Evolutionary conservation across 1,140 invertebrate species (phyloP).

Genomic region (Trachymyrmex septentrionalis): DNA sequence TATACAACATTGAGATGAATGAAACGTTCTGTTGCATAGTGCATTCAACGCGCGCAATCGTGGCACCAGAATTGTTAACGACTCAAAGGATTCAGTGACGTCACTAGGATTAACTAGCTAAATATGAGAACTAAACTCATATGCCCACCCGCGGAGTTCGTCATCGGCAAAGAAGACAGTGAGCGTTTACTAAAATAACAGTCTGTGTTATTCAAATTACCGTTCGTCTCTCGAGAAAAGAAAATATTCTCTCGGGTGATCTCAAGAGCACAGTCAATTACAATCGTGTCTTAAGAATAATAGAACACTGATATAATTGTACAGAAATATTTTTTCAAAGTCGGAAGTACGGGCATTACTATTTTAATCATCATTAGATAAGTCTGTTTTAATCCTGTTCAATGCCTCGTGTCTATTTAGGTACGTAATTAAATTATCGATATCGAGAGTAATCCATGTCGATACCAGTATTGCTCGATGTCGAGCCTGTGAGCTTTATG

Average conservation of each 20-base stretch:
- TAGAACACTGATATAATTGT: conserved; percentile 35
- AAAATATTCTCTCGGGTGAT: conserved; percentile 37
- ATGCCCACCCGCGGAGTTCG: conserved; percentile 77
- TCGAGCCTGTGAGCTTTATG: conserved; percentile 35
- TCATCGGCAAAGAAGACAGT: not conserved
- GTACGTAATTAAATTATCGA: conserved; percentile 5
- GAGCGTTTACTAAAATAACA: conserved; percentile 81
- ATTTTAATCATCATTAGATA: not conserved
- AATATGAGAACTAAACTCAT: conserved; percentile 81
- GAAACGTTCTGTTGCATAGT: conserved; percentile 36
- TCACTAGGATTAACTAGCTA: conserved; percentile 80
- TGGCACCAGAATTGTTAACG: conserved; percentile 42
- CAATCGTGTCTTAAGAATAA: conserved; percentile 12
- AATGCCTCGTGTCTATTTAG: not conserved
- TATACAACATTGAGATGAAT: conserved; percentile 37
- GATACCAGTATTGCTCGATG: not conserved
- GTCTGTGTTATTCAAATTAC: conserved; percentile 64
- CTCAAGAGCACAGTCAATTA: conserved; percentile 18
- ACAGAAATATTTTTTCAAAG: conserved; percentile 10
- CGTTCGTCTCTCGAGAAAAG: not conserved
- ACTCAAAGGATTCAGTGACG: conserved; percentile 76
- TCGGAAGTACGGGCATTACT: not conserved
- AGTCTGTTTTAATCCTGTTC: not conserved
- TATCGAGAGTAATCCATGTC: conserved; percentile 30
- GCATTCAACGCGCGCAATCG: conserved; percentile 1